A percentile compares a stretch with the other conserved stretches of the same genome.
These are phyloP conservation scores for Micromussa lordhowensis DNA, from an alignment of 92 coral and sea anemone species.

Conservation along the genomic window DNA sequence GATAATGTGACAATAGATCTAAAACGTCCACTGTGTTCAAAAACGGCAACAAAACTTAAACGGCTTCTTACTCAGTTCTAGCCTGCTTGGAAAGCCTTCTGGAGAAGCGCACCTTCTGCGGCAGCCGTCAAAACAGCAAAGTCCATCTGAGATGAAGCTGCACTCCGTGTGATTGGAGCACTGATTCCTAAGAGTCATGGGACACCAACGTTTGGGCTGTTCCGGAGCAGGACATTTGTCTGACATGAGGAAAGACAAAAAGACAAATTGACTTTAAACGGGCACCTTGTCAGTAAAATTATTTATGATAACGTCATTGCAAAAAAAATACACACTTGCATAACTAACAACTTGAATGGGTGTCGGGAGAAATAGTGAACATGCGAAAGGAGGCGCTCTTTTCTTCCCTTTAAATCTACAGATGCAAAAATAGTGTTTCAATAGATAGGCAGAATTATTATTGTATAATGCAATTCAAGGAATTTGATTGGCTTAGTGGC, in stretches of 20 bases:
- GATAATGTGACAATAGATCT: background rate
- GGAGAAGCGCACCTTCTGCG: constrained; percentile 53
- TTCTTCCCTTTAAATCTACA: background rate
- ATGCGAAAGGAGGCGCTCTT: background rate
- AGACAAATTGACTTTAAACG: background rate
- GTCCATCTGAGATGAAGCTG: constrained; percentile 27
- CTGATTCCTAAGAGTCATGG: constrained; percentile 23
- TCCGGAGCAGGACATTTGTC: constrained; percentile 43
- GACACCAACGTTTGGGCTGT: constrained; percentile 14
- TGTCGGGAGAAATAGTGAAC: background rate
- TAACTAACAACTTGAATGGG: background rate
- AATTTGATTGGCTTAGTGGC: too few species aligned
- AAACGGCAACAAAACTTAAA: background rate
- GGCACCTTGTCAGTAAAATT: background rate
- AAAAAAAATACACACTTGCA: background rate
- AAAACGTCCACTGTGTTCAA: background rate
- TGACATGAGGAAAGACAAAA: background rate
- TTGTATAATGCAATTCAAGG: too few species aligned
- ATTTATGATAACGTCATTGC: background rate
- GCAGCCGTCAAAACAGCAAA: constrained; percentile 75
- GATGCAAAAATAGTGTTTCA: background rate
- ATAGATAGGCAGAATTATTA: too few species aligned
- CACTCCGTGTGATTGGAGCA: constrained; percentile 65
- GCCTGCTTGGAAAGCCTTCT: background rate
- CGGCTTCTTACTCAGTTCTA: constrained; percentile 11